Base-by-base conservation (phyloP, 1,140 invertebrate species). In the Habropoda laboriosa region DNA sequence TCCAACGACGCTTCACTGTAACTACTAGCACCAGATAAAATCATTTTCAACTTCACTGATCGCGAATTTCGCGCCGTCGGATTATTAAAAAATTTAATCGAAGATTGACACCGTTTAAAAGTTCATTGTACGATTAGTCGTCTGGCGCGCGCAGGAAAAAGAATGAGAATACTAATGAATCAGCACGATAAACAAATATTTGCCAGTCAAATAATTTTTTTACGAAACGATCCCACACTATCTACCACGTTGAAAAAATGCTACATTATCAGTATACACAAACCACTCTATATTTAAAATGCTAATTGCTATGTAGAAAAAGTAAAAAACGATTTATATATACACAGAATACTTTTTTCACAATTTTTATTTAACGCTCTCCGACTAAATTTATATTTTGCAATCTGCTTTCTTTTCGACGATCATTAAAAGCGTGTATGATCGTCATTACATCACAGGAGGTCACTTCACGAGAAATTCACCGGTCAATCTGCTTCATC, bases 221-320 rank as follows among this genome's bases (percentile, higher is more conserved):
- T 76, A 67, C 67, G 27, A 38, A 61, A 61, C 32, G 24, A 60
- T 58, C 1, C 16, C 73, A 27, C 30, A 38, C 12, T 32, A 27
- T 68, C 47, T 35, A 58, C 38, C 24, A 38, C 24, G 3, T 21
- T 47, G 40, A 72, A 74, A 61, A 74, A 53, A 30, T 51, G 64
- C 45, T n/a, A 74, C 32, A n/a, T 73, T 38, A 38, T 63, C 18
- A 27, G 13, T 0, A 6, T 47, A 27, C 63, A 58, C 16, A 45
- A 58, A 45, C n/a, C 16, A 21, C 7, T 32, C 40, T 53, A 66
- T 16, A 51, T 55, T 66, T 35, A 32, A 42, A 42, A 58, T 24
- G 0, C 30, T 2, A 42, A 32, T 27, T 32, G 13, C 27, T 24
- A 66, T 18, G 35, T 66, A 47, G 3, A 63, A 24, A 6, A 0